Base-by-base conservation (phyloP, 2,888 invertebrate genomes). In the Drosophila aldrichi region DNA sequence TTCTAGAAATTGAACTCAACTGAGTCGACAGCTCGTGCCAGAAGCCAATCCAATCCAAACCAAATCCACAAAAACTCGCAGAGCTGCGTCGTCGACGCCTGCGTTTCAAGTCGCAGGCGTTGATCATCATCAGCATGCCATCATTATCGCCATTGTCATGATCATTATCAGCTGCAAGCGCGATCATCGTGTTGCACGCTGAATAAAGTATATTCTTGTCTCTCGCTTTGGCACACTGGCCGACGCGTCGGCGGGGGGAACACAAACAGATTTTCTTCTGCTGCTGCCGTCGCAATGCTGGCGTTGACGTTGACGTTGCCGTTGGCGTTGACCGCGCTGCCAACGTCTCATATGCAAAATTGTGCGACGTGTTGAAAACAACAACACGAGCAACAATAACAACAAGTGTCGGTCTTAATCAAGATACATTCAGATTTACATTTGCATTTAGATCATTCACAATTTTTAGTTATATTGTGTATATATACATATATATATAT, bases 341-440 rank as follows among this genome's bases (percentile, higher is more conserved):
- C 43, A 49, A 22, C 63, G 69, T 62, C 66, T 54, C 73, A 72
- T 83, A 82, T 82, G 84, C 81, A 82, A 75, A 81, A 77, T 69
- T 70, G 57, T 63, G 67, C 68, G 62, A 63, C 73, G 68, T 72
- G 70, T 61, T 70, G 57, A 65, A 61, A 49, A 65, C 70, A 60
- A 59, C 61, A 59, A 71, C 70, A 61, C 71, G 72, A 40, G 65
- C 65, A 58, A 69, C 70, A 60, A 68, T 71, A 62, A 55, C 67
- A 59, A 58, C 70, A 82, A 77, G 80, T 81, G 90, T 84, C 89
- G 78, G 63, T 86, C 84, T 87, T 89, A 90, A 90, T 91, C 82
- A 89, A 86, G 56, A 73, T n/a, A 80, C 56, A 71, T 70, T 54
- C 61, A 66, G 25, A 60, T 63, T 56, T 55, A 64, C 52, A 66